phyloP scores from a whole-genome alignment of 2,797 vertebrate species.

The Arctocebus calabarensis region DNA sequence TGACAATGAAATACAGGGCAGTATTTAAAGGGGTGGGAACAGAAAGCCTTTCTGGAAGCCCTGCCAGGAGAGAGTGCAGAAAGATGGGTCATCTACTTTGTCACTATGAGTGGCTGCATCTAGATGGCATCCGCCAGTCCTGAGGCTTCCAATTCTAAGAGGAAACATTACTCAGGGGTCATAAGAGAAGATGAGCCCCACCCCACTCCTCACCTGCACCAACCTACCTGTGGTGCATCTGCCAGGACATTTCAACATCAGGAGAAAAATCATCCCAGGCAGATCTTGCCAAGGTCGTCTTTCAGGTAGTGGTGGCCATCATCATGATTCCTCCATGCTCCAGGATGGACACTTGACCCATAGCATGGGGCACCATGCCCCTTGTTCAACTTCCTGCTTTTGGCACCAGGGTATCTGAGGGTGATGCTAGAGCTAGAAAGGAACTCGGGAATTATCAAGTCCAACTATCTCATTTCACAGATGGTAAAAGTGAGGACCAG shows the following conservation, averaged over 20 bases:
- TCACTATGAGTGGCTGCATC: neutral
- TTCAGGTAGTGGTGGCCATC: neutral
- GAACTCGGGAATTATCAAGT: conserved; percentile 44
- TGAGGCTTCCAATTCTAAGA: conserved; percentile 48
- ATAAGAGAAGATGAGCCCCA: neutral
- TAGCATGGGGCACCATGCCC: neutral
- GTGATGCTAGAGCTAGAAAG: conserved; percentile 44
- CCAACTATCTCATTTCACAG: conserved; percentile 41
- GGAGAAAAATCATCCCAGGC: conserved; percentile 6
- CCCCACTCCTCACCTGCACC: neutral
- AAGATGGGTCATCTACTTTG: conserved; percentile 31
- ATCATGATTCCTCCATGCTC: neutral
- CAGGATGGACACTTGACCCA: neutral
- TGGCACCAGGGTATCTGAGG: conserved; percentile 6
- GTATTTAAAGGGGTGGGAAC: neutral
- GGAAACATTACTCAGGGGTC: conserved; percentile 11
- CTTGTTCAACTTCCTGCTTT: neutral
- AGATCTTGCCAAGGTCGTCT: conserved; percentile 24
- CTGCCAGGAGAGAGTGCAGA: neutral
- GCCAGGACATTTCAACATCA: conserved; percentile 37
- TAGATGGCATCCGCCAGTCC: neutral
- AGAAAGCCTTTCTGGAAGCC: conserved; percentile 32
- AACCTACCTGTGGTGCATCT: conserved; percentile 65
- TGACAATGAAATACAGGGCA: neutral
- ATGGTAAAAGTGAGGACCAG: conserved; percentile 21